Base-by-base conservation (phyloP, 2,113 vertebrate species). In the Aphelocoma coerulescens region DNA sequence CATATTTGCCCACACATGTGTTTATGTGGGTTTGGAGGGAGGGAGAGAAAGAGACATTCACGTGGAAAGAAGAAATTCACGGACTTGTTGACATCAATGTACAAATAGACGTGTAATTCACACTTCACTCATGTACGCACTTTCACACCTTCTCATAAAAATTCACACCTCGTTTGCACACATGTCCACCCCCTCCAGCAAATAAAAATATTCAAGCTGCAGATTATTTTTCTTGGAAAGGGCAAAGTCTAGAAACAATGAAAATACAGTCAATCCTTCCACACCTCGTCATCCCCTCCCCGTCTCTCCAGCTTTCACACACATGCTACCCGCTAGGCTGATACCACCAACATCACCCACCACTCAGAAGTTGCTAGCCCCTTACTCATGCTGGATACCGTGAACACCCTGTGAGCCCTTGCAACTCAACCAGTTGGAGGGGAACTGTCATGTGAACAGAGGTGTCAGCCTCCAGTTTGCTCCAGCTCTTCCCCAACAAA, bases 201-300 rank as follows among this genome's bases (percentile, higher is more conserved):
- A 96, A 96, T 89, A 95, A 93, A 98, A 98, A 97, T 92, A 97
- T 79, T 96, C 96, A 94, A 97, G 86, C 95, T 91, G 92, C 75
- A 73, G 46, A 95, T 96, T 97, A 77, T 97, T 98, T 98, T 97
- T 96, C 97, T 97, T 97, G 95, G 97, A 97, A 96, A 95, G 93
- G 95, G 84, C 28, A 67, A 96, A 95, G 96, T 92, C 88, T 96
- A 35, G 7, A 96, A 97, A 72, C 83, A 95, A 96, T 92, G 96
- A 96, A 97, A 97, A 97, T 77, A 97, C 54, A 75, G 92, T 96
- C 77, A 93, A 83, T 96, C 91, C 89, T 96, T 96, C 94, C 79
- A 72, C 81, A 91, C 89, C 80, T 96, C 88, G 48, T 96, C 95
- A 95, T 83, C 82, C 91, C 88, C 78, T 97, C 79, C 63, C 62